Base-by-base conservation (phyloP, 1,140 invertebrate species). In the Macrotrachela quadricornifera region DNA sequence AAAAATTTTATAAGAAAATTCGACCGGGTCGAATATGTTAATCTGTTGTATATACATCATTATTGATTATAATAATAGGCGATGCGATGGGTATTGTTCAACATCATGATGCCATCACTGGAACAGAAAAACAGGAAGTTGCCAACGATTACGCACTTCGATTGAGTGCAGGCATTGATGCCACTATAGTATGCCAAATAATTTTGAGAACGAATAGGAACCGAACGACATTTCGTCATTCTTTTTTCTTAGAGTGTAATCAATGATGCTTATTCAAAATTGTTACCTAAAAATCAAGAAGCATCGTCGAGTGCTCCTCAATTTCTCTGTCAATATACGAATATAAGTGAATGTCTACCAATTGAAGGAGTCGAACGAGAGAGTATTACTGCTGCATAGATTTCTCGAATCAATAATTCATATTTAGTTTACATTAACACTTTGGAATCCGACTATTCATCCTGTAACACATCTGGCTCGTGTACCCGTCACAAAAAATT, bases 61-160 rank as follows among this genome's bases (percentile, higher is more conserved):
- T n/a, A n/a, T n/a, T n/a, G n/a, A n/a, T n/a, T n/a, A n/a, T n/a
- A n/a, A n/a, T n/a, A n/a, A 21, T 57, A 66, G 68, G 57, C 52
- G 58, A 64, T 58, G 67, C 71, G 9, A 67, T 82, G 73, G 85
- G 82, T 17, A 73, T 90, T 0, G 79, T 83, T 74, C 87, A 94
- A 63, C 88, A 94, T 70, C 88, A 95, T 61, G 87, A 79, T 65
- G 77, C 73, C 15, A 69, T 78, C 3, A 75, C 50, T 12, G 68
- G 69, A 3, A 71, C 69, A 52, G 65, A 64, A 18, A 68, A 70
- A 55, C 68, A 71, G 51, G 58, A 58, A 49, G 69, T 71, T 11
- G 65, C 68, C 10, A 57, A 65, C 61, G 88, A 97, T 68, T 97
- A 97, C 65, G 78, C 74, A 0, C 70, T 78, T 56, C 71, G 80